Evolutionary conservation across 2,888 invertebrate genomes (phyloP).

Genomic region (Drosophila leonis): DNA sequence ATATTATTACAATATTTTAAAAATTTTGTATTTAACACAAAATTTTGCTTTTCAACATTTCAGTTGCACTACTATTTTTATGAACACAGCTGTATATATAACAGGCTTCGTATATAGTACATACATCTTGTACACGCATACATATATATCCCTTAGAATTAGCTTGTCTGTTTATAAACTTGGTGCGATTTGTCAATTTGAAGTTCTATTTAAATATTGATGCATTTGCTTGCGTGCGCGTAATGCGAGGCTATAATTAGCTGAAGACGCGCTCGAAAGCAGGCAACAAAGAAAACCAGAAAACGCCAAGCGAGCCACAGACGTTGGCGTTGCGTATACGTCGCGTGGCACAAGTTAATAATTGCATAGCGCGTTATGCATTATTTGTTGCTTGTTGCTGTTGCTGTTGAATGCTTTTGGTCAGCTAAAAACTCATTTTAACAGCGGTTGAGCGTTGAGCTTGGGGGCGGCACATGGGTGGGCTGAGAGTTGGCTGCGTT

Average conservation of each 20-base stretch:
- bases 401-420: constrained; percentile 21
- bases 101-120: not conserved
- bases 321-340: constrained; percentile 36
- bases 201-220: constrained; percentile 15
- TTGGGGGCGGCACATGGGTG: not conserved
- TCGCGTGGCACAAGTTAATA: constrained; percentile 38
- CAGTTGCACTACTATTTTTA: too few relatives aligned
- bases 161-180: not conserved
- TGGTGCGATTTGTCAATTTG: constrained; percentile 3
- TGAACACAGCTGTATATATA: not conserved
- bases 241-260: constrained; percentile 1
- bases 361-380: constrained; percentile 25
- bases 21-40: too few relatives aligned
- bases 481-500: not conserved
- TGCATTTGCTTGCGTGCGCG: not conserved
- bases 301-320: not conserved
- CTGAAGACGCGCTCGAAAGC: not conserved
- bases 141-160: not conserved
- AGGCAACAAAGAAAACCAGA: constrained; percentile 9
- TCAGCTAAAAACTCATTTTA: constrained; percentile 41
- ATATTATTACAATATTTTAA: too few relatives aligned
- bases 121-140: not conserved
- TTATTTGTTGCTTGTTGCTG: constrained; percentile 12
- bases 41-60: too few relatives aligned
- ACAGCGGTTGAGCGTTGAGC: constrained; percentile 14